Evolutionary conservation across 2,797 vertebrate species (phyloP).

Genomic region (Sebastes elongatus): DNA sequence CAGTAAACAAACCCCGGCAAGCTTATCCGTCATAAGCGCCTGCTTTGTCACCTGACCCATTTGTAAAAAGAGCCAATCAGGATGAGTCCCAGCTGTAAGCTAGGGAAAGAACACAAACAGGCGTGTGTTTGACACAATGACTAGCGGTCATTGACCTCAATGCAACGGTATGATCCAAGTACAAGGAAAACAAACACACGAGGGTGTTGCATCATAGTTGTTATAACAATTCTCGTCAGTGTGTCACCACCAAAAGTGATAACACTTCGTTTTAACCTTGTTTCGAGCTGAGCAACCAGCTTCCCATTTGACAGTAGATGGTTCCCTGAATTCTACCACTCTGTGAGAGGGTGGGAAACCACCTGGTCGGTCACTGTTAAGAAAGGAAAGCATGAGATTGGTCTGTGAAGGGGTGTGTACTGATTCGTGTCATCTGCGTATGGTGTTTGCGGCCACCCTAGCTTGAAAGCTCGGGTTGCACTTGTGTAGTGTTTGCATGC

Average conservation of each 20-base stretch:
- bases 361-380: constrained; percentile 1
- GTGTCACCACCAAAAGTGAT: neutral
- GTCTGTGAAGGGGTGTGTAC: constrained; percentile 56
- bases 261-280: neutral
- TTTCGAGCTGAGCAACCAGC: neutral
- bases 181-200: neutral
- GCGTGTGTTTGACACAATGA: constrained; percentile 26
- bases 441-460: neutral
- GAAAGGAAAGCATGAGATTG: constrained; percentile 45
- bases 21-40: constrained; percentile 66
- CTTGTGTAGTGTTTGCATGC: neutral
- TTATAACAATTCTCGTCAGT: neutral
- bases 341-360: neutral
- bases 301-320: neutral
- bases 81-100: constrained; percentile 27
- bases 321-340: neutral
- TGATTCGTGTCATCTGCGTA: neutral
- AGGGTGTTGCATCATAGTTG: neutral
- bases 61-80: constrained; percentile 63
- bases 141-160: constrained; percentile 24
- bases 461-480: neutral
- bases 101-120: constrained; percentile 45
- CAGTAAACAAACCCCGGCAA: constrained; percentile 53
- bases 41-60: constrained; percentile 58
- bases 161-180: neutral